Conservation (phyloP, 2,888 invertebrate genomes). For the Pammene fasciana region DNA sequence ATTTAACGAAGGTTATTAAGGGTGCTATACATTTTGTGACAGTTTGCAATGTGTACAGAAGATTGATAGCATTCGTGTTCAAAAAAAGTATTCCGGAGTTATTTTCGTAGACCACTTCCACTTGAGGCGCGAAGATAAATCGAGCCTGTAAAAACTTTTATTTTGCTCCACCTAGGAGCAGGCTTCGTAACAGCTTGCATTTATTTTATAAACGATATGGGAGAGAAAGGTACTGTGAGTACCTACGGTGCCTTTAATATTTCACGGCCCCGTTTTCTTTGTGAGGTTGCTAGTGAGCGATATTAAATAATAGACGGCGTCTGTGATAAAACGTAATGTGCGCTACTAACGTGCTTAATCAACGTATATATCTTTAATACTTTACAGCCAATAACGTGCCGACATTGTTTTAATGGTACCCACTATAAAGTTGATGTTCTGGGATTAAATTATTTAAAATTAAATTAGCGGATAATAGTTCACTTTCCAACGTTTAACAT, state of each 20-base stretch:
- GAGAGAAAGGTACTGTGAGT: slow-evolving; percentile 44
- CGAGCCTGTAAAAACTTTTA: slow-evolving; percentile 62
- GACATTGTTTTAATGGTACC: neutral
- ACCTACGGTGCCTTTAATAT: slow-evolving; percentile 43
- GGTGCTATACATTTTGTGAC: slow-evolving; percentile 29
- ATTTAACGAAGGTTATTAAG: slow-evolving; percentile 16
- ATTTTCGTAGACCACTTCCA: slow-evolving; percentile 51
- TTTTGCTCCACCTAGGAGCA: slow-evolving; percentile 50
- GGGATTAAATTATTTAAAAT: no score
- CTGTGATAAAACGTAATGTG: slow-evolving; percentile 35
- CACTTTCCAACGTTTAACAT: no score
- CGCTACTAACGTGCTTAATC: slow-evolving; percentile 29
- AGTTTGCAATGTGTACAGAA: slow-evolving; percentile 39
- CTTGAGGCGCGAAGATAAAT: slow-evolving; percentile 62
- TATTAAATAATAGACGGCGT: slow-evolving; percentile 42
- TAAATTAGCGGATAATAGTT: no score
- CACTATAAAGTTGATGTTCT: no score
- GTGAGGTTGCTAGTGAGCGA: slow-evolving; percentile 40
- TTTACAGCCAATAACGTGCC: slow-evolving; percentile 23
- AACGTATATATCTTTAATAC: slow-evolving; percentile 29
- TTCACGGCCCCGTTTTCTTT: slow-evolving; percentile 42
- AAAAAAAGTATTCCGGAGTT: slow-evolving; percentile 48
- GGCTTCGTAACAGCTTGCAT: slow-evolving; percentile 64
- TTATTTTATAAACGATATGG: slow-evolving; percentile 64
- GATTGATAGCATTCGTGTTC: slow-evolving; percentile 47